Percentiles rank a stretch among this genome's conserved stretches.
Evolutionary conservation across 2,113 vertebrate genomes (phyloP).

Genomic region (Sigmodon hispidus): DNA sequence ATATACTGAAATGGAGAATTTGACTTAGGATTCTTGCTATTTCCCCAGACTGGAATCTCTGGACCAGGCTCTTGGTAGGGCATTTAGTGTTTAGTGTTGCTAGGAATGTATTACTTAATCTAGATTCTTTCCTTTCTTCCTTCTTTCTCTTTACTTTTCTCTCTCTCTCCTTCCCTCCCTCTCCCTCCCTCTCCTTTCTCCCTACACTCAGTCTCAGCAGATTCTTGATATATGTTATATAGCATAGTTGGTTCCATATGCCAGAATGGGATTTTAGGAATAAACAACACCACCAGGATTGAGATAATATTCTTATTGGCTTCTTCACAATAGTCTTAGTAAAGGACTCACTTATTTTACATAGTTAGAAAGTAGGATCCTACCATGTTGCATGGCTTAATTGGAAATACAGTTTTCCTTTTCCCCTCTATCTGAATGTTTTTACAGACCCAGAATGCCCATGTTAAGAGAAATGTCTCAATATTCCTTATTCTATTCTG

Average conservation of each 20-base stretch:
- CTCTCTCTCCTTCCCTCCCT: too few species aligned
- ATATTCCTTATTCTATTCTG: background rate
- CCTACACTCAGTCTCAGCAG: background rate
- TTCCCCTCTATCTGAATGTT: background rate
- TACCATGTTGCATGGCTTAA: background rate
- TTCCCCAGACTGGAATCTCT: too few species aligned
- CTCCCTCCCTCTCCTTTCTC: too few species aligned
- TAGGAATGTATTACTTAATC: background rate
- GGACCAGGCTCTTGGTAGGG: background rate
- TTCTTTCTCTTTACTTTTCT: too few species aligned
- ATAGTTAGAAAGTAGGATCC: background rate
- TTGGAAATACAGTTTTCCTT: background rate
- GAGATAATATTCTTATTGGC: background rate
- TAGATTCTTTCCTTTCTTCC: background rate
- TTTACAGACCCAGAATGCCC: background rate
- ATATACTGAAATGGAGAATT: background rate
- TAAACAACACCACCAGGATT: too few species aligned
- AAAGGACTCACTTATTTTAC: background rate
- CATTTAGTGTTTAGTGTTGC: background rate
- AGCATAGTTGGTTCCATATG: background rate
- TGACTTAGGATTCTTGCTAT: background rate
- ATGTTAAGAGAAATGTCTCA: background rate
- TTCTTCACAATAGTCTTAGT: background rate
- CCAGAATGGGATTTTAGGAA: background rate
- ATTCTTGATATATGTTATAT: background rate